Evolutionary conservation across 2,888 invertebrate species (phyloP).

Genomic region (Aelia acuminata): DNA sequence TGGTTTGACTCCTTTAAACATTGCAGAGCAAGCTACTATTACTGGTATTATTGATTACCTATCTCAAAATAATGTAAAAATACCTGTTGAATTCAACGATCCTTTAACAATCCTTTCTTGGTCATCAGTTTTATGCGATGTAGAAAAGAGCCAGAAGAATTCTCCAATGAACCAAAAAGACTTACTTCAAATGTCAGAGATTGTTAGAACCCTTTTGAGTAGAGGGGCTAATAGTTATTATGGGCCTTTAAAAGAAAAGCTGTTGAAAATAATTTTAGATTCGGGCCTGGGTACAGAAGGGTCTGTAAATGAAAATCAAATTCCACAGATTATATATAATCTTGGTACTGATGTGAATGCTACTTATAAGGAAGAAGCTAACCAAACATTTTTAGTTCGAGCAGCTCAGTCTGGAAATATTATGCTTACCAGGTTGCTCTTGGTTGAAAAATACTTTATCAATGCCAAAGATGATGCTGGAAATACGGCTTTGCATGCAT

Average conservation of each 20-base stretch:
- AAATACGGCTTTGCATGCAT: conserved; percentile 50
- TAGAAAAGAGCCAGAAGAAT: too few species aligned
- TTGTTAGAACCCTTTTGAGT: not conserved
- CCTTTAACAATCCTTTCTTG: too few species aligned
- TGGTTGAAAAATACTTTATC: not conserved
- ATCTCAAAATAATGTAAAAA: too few species aligned
- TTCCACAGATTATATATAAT: not conserved
- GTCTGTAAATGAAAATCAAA: conserved; percentile 3
- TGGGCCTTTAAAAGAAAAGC: not conserved
- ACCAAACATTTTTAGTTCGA: not conserved
- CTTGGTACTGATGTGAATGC: not conserved
- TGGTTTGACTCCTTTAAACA: too few species aligned
- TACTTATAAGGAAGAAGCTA: not conserved
- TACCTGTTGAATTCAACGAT: too few species aligned
- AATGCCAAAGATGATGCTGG: not conserved
- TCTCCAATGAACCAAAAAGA: too few species aligned
- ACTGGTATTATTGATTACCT: too few species aligned
- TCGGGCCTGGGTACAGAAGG: not conserved
- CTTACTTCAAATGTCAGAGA: not conserved
- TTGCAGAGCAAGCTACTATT: too few species aligned
- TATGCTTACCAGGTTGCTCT: not conserved
- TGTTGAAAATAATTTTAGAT: not conserved
- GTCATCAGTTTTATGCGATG: too few species aligned
- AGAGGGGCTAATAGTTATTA: not conserved
- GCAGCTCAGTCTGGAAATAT: not conserved